phyloP scores from a whole-genome alignment of 2,113 vertebrate genomes.

The Rhabdomys dilectus region DNA sequence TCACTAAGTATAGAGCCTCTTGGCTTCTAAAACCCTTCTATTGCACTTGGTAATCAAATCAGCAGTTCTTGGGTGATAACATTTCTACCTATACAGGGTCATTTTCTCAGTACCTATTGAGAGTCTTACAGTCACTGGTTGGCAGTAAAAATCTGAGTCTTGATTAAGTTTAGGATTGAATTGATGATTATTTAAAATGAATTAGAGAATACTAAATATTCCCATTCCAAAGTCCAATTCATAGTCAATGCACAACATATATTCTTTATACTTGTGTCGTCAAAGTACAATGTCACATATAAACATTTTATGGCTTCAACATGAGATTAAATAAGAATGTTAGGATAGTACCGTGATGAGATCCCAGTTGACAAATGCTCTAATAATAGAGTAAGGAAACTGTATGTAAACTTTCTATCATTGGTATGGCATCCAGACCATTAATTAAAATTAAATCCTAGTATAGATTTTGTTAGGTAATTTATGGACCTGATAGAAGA shows the following conservation, averaged over 20 bases:
- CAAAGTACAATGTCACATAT: conserved; percentile 20
- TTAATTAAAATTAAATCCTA: neutral
- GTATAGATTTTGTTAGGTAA: neutral
- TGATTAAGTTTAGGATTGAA: neutral
- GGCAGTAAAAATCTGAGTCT: neutral
- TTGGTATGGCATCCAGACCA: neutral
- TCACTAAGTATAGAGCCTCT: neutral
- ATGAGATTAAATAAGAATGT: neutral
- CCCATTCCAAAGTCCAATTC: neutral
- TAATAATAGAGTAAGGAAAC: conserved; percentile 2
- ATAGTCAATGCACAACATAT: neutral
- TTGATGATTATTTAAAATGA: conserved; percentile 14
- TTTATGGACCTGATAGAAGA: neutral
- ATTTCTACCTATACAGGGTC: neutral
- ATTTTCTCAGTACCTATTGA: neutral
- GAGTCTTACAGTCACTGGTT: neutral
- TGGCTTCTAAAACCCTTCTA: neutral
- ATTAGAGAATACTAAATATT: conserved; percentile 3
- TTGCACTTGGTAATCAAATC: neutral
- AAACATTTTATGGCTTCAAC: neutral
- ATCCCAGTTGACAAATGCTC: neutral
- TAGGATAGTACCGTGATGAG: neutral
- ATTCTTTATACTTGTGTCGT: neutral
- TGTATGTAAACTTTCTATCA: neutral
- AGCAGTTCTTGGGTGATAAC: neutral